These are phyloP conservation scores for Lamellibrachia satsuma DNA, from an alignment of 2,888 invertebrate genomes.

Conservation along the genomic window DNA sequence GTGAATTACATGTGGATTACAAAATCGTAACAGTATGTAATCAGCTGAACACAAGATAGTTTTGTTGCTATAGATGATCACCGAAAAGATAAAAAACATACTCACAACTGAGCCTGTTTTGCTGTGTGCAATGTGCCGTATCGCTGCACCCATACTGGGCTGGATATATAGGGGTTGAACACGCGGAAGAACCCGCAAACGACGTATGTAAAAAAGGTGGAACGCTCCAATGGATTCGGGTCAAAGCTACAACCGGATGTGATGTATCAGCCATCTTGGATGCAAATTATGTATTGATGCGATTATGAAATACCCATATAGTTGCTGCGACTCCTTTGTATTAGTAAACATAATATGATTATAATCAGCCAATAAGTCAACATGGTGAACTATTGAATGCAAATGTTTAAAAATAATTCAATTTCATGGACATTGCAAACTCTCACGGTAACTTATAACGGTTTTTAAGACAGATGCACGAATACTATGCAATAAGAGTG, in stretches of 20 bases:
- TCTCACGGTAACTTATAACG: too few relatives aligned
- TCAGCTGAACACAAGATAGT: not conserved
- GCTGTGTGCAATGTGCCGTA: conserved; percentile 32
- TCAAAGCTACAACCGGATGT: conserved; percentile 69
- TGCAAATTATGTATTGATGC: not conserved
- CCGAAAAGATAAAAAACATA: not conserved
- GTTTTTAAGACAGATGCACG: too few relatives aligned
- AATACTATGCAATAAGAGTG: too few relatives aligned
- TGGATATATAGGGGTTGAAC: conserved; percentile 89
- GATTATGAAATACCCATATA: not conserved
- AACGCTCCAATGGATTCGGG: conserved; percentile 81
- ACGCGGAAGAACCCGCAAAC: conserved; percentile 91
- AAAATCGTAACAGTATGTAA: not conserved
- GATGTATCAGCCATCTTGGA: not conserved
- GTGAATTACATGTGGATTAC: too few relatives aligned
- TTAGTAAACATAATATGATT: not conserved
- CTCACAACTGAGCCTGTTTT: conserved; percentile 33
- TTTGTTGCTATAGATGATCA: not conserved
- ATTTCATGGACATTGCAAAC: too few relatives aligned
- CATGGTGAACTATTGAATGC: too few relatives aligned
- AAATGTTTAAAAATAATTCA: too few relatives aligned
- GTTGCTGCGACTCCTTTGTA: not conserved
- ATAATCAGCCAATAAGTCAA: not conserved
- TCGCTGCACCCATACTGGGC: conserved; percentile 91
- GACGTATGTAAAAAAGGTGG: conserved; percentile 84